Base-by-base conservation (phyloP, 2,113 vertebrate genomes). In the Megaptera novaeangliae region DNA sequence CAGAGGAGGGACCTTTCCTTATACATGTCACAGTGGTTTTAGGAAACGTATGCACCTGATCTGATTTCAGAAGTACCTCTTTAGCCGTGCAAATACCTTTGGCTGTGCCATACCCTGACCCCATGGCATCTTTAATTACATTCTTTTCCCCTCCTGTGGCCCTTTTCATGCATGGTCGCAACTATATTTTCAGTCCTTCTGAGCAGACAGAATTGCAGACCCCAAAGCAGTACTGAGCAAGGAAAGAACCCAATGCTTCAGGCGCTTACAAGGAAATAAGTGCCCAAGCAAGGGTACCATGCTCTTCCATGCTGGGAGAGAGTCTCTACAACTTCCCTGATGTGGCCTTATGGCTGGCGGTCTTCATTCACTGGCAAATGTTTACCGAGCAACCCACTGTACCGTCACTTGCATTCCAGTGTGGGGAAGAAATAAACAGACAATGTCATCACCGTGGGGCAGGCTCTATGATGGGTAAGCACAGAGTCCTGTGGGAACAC, bases 231-330 rank as follows among this genome's bases (percentile, higher is more conserved):
- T 5, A 7, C 66, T 9, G 31, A 66, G 23, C 13, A 59, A 77
- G 34, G 61, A 82, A 82, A 85, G 55, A 46, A 9, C 1, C 3
- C 10, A 88, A 1, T 39, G 49, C 41, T 69, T 41, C 10, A 15
- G 12, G 23, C 0, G 0, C 12, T 15, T 18, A 34, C 27, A 18
- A 18, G 23, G 55, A 29, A 44, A 6, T 6, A 72, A 81, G 25
- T 36, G 31, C 2, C 5, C 0, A 2, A 17, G 46, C 55, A 78
- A 44, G 12, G 44, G 41, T 1, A 0, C 44, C 78, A 25, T 0
- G 25, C 31, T 34, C 41, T 9, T 46, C 29, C 55, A 25, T 7
- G 8, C 75, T 52, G 11, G 25, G 46, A 68, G 63, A 59, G 36
- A 10, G 29, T n/a, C 31, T 63, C 72, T 55, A 12, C 44, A 59